phyloP scores from a whole-genome alignment of 2,113 vertebrate species.

The Protomyctophum bolini region DNA sequence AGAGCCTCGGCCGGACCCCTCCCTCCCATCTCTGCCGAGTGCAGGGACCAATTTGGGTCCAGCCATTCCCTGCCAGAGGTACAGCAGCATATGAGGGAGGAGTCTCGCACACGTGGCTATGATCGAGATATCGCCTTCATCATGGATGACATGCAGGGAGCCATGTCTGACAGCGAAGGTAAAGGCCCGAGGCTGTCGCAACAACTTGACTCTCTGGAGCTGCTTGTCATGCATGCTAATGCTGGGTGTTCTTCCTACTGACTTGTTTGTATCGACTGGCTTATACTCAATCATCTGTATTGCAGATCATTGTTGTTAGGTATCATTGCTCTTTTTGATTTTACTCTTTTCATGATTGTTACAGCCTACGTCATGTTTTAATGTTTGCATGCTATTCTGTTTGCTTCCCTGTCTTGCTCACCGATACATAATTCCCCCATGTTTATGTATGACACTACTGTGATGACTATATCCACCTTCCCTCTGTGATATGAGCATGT shows the following conservation, averaged over 20 bases:
- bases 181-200: slow-evolving; percentile 85
- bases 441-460: slow-evolving; percentile 62
- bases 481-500: slow-evolving; percentile 58
- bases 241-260: slow-evolving; percentile 73
- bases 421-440: slow-evolving; percentile 61
- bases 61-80: slow-evolving; percentile 98
- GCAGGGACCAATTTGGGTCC: slow-evolving; percentile 97
- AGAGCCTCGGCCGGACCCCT: slow-evolving; percentile 96
- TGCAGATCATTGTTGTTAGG: slow-evolving; percentile 66
- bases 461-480: slow-evolving; percentile 37
- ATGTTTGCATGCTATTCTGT: slow-evolving; percentile 76
- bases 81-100: slow-evolving; percentile 98
- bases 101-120: slow-evolving; percentile 93
- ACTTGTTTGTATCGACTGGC: slow-evolving; percentile 63
- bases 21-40: slow-evolving; percentile 97
- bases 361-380: slow-evolving; percentile 25
- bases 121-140: slow-evolving; percentile 98
- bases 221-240: slow-evolving; percentile 87
- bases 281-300: slow-evolving; percentile 63
- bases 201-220: slow-evolving; percentile 80
- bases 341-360: slow-evolving; percentile 48
- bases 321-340: slow-evolving; percentile 41
- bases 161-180: slow-evolving; percentile 99
- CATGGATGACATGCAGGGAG: slow-evolving; percentile 99
- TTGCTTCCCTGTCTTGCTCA: slow-evolving; percentile 60